Evolutionary conservation across 2,113 vertebrate species (phyloP), one percentile per base, ranked within the genome.

Genomic region (Junco hyemalis): DNA sequence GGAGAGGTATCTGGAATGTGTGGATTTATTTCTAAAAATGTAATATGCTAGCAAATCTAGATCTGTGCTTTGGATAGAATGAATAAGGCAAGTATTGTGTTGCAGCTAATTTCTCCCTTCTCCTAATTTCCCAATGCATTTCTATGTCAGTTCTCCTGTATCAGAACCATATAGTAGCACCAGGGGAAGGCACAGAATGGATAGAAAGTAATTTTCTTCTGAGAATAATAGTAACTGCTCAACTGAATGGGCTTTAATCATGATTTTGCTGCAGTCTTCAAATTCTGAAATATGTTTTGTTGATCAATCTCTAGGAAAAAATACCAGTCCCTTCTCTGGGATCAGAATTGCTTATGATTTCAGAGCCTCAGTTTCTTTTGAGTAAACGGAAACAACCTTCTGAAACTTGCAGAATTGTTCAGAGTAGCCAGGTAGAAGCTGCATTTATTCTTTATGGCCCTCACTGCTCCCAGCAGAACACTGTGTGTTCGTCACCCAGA

Each of bases 291-390:
- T 54, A 4, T 64, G 15, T 44, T 73, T 85, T 74, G 8, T 91
- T 86, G 42, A 53, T 8, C 22, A 51, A 0, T 65, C 33, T 54
- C 6, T 53, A 59, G 17, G 25, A 35, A 76, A 72, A 72, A 77
- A 29, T 31, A 19, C 5, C 11, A 48, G 14, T 48, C 31, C 21
- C 2, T 74, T 82, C 29, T 14, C 19, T 7, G 2, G 14, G 4
- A 12, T 66, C 1, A 0, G 8, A 61, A 53, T 66, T 1, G 1
- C 4, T 26, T 48, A 11, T 20, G 7, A 21, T 81, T 57, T 53
- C n/a, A 74, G 82, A 66, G 56, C 25, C 19, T 57, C 36, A 11
- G 17, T 33, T 86, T 29, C 22, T 64, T 47, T 44, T 50, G 18
- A n/a, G 12, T 42, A 50, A 80, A 50, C 11, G 60, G 44, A 42